phyloP scores from a whole-genome alignment of 2,797 vertebrate genomes.

The Poliocrania exsul region DNA sequence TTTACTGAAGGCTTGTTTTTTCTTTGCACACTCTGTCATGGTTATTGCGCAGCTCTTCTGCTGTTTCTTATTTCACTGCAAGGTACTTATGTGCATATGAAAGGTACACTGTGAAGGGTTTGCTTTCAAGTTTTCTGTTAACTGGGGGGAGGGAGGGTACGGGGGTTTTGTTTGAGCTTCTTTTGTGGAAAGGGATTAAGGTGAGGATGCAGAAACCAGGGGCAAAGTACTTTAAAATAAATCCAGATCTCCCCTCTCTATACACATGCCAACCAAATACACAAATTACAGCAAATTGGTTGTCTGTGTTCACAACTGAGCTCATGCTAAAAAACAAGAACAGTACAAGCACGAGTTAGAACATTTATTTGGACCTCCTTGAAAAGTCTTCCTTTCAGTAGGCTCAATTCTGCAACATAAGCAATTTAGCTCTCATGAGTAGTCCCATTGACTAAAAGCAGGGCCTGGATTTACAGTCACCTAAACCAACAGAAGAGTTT shows the following conservation, averaged over 20 bases:
- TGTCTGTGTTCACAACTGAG: neutral
- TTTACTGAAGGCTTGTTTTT: constrained; percentile 20
- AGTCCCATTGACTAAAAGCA: constrained; percentile 55
- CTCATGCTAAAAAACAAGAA: constrained; percentile 30
- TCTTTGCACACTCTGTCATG: neutral
- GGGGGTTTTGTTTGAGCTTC: constrained; percentile 14
- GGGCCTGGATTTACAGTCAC: constrained; percentile 58
- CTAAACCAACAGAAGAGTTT: constrained; percentile 66
- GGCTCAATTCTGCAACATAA: constrained; percentile 21
- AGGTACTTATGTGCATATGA: constrained; percentile 35
- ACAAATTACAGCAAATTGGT: constrained; percentile 29
- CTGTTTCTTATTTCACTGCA: constrained; percentile 54
- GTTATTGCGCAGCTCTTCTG: constrained; percentile 34
- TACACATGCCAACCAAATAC: constrained; percentile 38
- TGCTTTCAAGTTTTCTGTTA: constrained; percentile 33
- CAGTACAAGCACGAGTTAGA: constrained; percentile 7
- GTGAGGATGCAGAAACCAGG: neutral
- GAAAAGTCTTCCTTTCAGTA: constrained; percentile 61
- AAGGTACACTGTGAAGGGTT: constrained; percentile 10
- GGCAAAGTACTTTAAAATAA: constrained; percentile 44
- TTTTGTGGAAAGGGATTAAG: constrained; percentile 39
- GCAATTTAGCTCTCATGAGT: constrained; percentile 58
- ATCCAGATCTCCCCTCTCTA: constrained; percentile 19
- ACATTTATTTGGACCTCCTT: constrained; percentile 41
- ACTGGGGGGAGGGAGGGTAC: neutral